Evolutionary conservation across 2,888 invertebrate genomes (phyloP).

Genomic region (Galerucella nymphaeae): DNA sequence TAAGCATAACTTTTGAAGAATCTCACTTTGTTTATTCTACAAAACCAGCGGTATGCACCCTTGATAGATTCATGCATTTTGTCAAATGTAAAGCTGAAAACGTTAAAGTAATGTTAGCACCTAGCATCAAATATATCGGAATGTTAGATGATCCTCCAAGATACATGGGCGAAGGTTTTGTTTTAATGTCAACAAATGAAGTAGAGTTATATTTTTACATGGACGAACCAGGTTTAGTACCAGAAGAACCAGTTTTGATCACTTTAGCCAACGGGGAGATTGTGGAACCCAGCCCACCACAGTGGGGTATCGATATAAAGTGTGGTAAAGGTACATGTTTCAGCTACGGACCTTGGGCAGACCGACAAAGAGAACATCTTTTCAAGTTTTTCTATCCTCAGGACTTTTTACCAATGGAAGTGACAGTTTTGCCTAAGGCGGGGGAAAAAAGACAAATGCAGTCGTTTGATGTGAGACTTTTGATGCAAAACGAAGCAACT

Average conservation of each 20-base stretch:
- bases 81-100: conserved; percentile 95
- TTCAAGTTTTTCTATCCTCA: conserved; percentile 97
- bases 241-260: conserved; percentile 89
- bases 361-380: conserved; percentile 93
- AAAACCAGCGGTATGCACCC: conserved; percentile 91
- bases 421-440: conserved; percentile 84
- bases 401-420: conserved; percentile 82
- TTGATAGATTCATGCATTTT: conserved; percentile 96
- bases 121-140: conserved; percentile 92
- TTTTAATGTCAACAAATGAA: conserved; percentile 94
- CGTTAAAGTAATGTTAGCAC: conserved; percentile 94
- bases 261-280: conserved; percentile 93
- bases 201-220: conserved; percentile 96
- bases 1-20: conserved; percentile 93
- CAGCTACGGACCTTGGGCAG: conserved; percentile 99
- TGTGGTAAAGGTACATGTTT: conserved; percentile 96
- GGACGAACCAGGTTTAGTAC: conserved; percentile 95
- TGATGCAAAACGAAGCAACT: conserved; percentile 91
- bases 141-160: conserved; percentile 94
- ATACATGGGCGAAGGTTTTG: conserved; percentile 99
- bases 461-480: conserved; percentile 91
- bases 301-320: conserved; percentile 96
- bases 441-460: conserved; percentile 91
- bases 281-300: conserved; percentile 91
- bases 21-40: conserved; percentile 95